Base-by-base conservation (phyloP, 2,888 invertebrate species). In the Nipponacmea schrenckii region DNA sequence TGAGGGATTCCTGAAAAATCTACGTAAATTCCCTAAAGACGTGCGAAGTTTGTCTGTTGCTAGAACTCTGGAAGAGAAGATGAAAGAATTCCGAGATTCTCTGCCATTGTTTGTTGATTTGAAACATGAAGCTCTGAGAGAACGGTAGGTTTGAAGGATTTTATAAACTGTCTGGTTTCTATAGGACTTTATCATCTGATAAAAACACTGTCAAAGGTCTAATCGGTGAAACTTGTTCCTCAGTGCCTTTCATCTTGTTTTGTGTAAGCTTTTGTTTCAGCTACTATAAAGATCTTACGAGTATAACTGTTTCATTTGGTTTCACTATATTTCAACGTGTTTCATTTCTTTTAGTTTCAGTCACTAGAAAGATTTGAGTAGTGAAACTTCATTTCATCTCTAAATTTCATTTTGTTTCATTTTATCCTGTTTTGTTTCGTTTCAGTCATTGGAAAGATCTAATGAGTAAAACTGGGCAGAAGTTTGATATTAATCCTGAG, bases 101-200 rank as follows among this genome's bases (percentile, higher is more conserved):
- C 93, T 97, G 1, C 96, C 96, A 0, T 90, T 97, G 65, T 96
- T 96, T 93, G 94, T 95, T 5, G 94, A 95, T 62, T 89, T 97
- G 68, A 97, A 96, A 88, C 94, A 96, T 85, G 96, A 96, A 83
- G 95, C 96, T 0, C 92, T 97, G 88, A 91, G 96, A 14, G 94
- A 95, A 80, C 91, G 88, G 87, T 87, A 64, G 72, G 78, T 74
- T 4, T 14, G 17, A 8, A 10, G 8, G 26, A 17, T 67, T 50
- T 46, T 45, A n/a, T 31, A 5, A 20, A n/a, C 14, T 50, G 8
- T 31, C n/a, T 15, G n/a, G 27, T 7, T 69, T 31, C 4, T 31
- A 31, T n/a, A n/a, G n/a, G n/a, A n/a, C n/a, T n/a, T n/a, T n/a
- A n/a, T n/a, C n/a, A n/a, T n/a, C n/a, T n/a, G n/a, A n/a, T n/a